phyloP scores from a whole-genome alignment of 2,888 invertebrate species.

The Cerceris ruficornis region DNA sequence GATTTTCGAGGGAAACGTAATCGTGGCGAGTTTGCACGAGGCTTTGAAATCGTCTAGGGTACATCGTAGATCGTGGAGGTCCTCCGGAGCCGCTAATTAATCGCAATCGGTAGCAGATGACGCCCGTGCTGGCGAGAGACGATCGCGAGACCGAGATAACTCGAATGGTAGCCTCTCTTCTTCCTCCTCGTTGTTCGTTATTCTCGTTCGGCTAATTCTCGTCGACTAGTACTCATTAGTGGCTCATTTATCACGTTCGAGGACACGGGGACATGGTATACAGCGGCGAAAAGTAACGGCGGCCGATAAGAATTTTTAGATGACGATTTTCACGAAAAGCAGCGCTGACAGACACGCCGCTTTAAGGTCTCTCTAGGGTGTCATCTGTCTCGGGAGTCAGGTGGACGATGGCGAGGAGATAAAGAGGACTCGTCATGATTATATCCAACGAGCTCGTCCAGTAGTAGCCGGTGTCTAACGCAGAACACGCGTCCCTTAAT shows the following conservation, averaged over 20 bases:
- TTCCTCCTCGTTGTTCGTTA: conserved; percentile 20
- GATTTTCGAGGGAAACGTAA: too few species aligned
- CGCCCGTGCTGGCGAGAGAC: conserved; percentile 55
- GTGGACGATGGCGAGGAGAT: conserved; percentile 61
- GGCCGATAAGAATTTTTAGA: conserved; percentile 37
- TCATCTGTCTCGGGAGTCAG: conserved; percentile 59
- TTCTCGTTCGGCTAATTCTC: conserved; percentile 43
- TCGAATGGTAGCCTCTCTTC: conserved; percentile 36
- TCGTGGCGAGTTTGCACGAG: too few species aligned
- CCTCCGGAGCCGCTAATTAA: conserved; percentile 61
- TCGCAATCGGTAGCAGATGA: conserved; percentile 67
- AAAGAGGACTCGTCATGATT: conserved; percentile 54
- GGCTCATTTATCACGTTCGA: conserved; percentile 63
- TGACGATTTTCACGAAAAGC: conserved; percentile 17
- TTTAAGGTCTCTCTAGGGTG: conserved; percentile 38
- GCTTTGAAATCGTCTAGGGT: conserved; percentile 42
- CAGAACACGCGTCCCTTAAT: conserved; percentile 62
- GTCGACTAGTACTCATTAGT: conserved; percentile 64
- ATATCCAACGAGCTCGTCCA: conserved; percentile 38
- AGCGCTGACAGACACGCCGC: conserved; percentile 4
- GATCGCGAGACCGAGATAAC: conserved; percentile 64
- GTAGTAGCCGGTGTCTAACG: conserved; percentile 59
- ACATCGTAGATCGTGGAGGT: conserved; percentile 28
- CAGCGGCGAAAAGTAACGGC: conserved; percentile 10
- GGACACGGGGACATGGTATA: conserved; percentile 46